Evolutionary conservation across 2,113 vertebrate species (phyloP).

Genomic region (Pangasianodon hypophthalmus): DNA sequence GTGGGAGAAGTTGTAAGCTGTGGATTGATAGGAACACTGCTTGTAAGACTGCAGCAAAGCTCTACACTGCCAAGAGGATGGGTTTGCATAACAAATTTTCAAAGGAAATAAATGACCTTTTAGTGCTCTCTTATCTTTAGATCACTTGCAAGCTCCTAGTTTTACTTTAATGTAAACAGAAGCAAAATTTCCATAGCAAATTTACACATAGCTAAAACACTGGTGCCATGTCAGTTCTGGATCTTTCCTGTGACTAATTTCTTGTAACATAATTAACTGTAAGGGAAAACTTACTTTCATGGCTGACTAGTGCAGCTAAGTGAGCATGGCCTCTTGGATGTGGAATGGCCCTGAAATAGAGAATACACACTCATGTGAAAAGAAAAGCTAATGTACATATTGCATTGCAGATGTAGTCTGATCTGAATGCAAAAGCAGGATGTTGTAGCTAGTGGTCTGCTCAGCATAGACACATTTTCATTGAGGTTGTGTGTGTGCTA

Average conservation of each 20-base stretch:
- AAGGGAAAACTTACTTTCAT: slow-evolving; percentile 83
- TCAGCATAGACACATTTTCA: not conserved
- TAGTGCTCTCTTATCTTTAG: too few species aligned
- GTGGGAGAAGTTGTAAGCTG: slow-evolving; percentile 97
- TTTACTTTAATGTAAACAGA: not conserved
- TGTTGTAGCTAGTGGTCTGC: not conserved
- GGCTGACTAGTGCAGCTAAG: slow-evolving; percentile 91
- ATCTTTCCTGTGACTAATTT: not conserved
- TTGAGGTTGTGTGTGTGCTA: not conserved
- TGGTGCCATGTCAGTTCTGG: not conserved
- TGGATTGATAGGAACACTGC: not conserved
- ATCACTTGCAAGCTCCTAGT: not conserved
- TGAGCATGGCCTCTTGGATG: slow-evolving; percentile 97
- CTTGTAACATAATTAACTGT: not conserved
- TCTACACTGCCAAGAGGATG: not conserved
- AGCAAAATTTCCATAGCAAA: not conserved
- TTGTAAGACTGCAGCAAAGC: not conserved
- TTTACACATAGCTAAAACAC: not conserved
- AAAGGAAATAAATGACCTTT: not conserved
- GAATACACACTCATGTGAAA: slow-evolving; percentile 8
- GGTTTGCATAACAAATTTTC: slow-evolving; percentile 15
- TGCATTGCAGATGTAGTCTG: not conserved
- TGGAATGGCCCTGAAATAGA: slow-evolving; percentile 87
- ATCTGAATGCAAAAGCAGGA: not conserved
- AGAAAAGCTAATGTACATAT: not conserved